Conservation (phyloP, 2,888 invertebrate genomes). For the Gymnoscelis rufifasciata region DNA sequence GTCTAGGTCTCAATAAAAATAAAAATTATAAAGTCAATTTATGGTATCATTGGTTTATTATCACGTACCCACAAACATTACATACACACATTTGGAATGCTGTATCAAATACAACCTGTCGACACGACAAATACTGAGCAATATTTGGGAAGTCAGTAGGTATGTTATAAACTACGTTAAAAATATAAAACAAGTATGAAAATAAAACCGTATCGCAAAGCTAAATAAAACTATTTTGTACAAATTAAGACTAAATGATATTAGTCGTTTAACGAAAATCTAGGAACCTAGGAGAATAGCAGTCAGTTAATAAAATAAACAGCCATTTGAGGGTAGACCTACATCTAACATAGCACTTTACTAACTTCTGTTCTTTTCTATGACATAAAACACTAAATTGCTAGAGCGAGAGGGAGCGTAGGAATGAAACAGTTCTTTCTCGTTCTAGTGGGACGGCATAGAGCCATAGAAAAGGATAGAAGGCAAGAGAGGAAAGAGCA, state of each 20-base stretch:
- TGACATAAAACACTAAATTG: too few relatives aligned
- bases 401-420: too few relatives aligned
- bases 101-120: conserved; percentile 37
- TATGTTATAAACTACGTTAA: conserved; percentile 6
- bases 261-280: conserved; percentile 19
- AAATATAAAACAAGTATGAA: conserved; percentile 14
- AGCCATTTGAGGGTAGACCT: too few relatives aligned
- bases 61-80: conserved; percentile 44
- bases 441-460: too few relatives aligned
- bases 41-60: conserved; percentile 66
- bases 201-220: conserved; percentile 13
- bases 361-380: too few relatives aligned
- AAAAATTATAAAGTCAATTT: not conserved
- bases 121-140: conserved; percentile 34
- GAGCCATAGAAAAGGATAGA: too few relatives aligned
- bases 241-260: not conserved
- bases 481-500: too few relatives aligned
- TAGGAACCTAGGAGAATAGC: not conserved
- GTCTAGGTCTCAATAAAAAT: too few relatives aligned
- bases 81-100: conserved; percentile 45
- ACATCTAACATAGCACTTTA: too few relatives aligned
- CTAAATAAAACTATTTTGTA: conserved; percentile 8
- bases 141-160: conserved; percentile 27
- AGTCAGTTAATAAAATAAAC: not conserved
- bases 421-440: too few relatives aligned